phyloP scores from a whole-genome alignment of 2,888 invertebrate species.

The Rhopalosiphum nymphaeae region DNA sequence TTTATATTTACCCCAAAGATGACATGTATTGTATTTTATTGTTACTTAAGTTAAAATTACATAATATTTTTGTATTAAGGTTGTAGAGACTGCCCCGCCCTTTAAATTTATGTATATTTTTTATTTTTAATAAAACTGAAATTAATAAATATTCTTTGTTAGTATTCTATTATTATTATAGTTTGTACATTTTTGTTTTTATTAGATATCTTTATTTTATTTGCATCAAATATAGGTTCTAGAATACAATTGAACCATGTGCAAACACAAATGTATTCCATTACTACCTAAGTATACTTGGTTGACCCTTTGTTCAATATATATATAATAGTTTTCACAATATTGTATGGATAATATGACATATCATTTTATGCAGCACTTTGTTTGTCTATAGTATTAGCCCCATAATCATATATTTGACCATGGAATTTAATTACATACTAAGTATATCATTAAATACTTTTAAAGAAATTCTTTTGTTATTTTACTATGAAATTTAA shows the following conservation, averaged over 20 bases:
- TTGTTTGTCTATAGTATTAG: too few relatives aligned
- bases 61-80: neutral
- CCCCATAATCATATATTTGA: too few relatives aligned
- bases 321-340: too few relatives aligned
- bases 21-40: neutral
- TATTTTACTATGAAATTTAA: too few relatives aligned
- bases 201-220: neutral
- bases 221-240: neutral
- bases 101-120: neutral
- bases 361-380: too few relatives aligned
- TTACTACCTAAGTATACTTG: too few relatives aligned
- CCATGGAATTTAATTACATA: too few relatives aligned
- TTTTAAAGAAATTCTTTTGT: too few relatives aligned
- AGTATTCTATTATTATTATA: neutral
- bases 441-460: too few relatives aligned
- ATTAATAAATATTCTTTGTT: neutral
- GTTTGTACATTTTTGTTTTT: neutral
- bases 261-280: too few relatives aligned
- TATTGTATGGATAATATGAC: too few relatives aligned
- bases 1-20: neutral
- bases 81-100: neutral
- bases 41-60: neutral
- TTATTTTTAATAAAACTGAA: slow-evolving; percentile 15
- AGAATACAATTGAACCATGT: neutral
- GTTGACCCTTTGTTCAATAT: too few relatives aligned